Evolutionary conservation across 1,140 invertebrate species (phyloP).

Genomic region (Drosophila miranda): DNA sequence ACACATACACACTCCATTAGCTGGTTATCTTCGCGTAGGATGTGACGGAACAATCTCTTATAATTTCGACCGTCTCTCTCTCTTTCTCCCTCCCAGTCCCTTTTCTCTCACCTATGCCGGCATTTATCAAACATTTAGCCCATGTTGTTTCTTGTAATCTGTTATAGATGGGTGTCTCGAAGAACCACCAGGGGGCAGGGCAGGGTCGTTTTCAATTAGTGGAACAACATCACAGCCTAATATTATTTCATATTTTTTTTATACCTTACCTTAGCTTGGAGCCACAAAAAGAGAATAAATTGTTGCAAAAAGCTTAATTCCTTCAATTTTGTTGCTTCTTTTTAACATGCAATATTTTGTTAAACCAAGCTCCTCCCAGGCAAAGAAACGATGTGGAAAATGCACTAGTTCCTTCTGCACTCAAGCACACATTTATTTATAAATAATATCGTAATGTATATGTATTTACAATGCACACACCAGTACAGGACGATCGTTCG

Average conservation of each 20-base stretch:
- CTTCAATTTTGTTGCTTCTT: slow-evolving; percentile 21
- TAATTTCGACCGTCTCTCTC: slow-evolving; percentile 3
- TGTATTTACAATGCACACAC: slow-evolving; percentile 33
- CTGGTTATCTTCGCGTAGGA: slow-evolving; percentile 34
- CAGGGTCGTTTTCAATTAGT: not conserved
- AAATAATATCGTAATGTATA: slow-evolving; percentile 24
- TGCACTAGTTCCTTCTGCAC: slow-evolving; percentile 68
- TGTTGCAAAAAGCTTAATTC: slow-evolving; percentile 53
- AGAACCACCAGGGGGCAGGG: slow-evolving; percentile 17
- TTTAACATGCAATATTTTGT: slow-evolving; percentile 2
- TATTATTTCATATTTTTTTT: slow-evolving; percentile 74
- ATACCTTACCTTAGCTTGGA: slow-evolving; percentile 57
- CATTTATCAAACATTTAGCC: slow-evolving; percentile 53
- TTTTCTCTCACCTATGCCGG: slow-evolving; percentile 44
- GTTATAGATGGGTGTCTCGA: slow-evolving; percentile 13
- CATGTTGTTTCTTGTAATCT: slow-evolving; percentile 16
- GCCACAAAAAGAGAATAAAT: slow-evolving; percentile 74
- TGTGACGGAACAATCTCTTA: slow-evolving; percentile 3
- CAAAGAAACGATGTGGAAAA: slow-evolving; percentile 34
- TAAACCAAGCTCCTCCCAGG: slow-evolving; percentile 29
- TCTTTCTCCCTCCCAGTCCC: slow-evolving; percentile 3
- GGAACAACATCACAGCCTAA: slow-evolving; percentile 32
- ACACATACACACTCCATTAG: slow-evolving; percentile 57
- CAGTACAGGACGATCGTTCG: not conserved
- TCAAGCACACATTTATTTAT: slow-evolving; percentile 56